These are phyloP conservation scores for Drosophila paranaensis DNA, from an alignment of 2,888 invertebrate genomes.

Conservation along the genomic window DNA sequence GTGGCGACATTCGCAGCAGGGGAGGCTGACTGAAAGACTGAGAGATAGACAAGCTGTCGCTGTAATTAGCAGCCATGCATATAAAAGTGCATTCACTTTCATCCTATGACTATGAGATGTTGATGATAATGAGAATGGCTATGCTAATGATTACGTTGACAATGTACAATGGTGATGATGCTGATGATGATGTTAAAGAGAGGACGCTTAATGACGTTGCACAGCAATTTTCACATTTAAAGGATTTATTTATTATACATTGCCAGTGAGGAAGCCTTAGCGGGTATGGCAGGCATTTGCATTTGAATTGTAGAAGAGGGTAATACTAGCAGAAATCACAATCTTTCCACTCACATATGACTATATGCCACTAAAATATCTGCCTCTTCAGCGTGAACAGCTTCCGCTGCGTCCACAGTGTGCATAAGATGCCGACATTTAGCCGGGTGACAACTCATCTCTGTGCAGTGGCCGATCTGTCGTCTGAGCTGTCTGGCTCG, in stretches of 20 bases:
- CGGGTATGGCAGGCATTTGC: slow-evolving; percentile 9
- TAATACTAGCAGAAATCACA: slow-evolving; percentile 61
- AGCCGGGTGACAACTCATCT: slow-evolving; percentile 59
- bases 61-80: slow-evolving; percentile 75
- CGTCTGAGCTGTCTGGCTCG: slow-evolving; percentile 38
- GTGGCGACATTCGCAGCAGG: slow-evolving; percentile 20
- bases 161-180: slow-evolving; percentile 14
- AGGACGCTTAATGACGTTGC: slow-evolving; percentile 64
- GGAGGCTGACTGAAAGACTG: slow-evolving; percentile 22
- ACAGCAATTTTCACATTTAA: slow-evolving; percentile 73
- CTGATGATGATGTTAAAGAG: slow-evolving; percentile 8
- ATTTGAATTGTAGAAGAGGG: slow-evolving; percentile 54
- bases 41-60: slow-evolving; percentile 72
- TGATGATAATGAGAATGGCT: slow-evolving; percentile 47
- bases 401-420: slow-evolving; percentile 30
- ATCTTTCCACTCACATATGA: slow-evolving; percentile 37
- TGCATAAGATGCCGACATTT: slow-evolving; percentile 47
- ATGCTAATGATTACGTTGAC: slow-evolving; percentile 19
- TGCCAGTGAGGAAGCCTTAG: slow-evolving; percentile 1
- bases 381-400: slow-evolving; percentile 51
- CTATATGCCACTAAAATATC: slow-evolving; percentile 23
- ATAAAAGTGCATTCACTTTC: slow-evolving; percentile 79
- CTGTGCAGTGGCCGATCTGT: slow-evolving; percentile 27
- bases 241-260: slow-evolving; percentile 75
- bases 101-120: slow-evolving; percentile 51